Evolutionary conservation across 2,888 invertebrate species (phyloP), one percentile per base, ranked within the genome.

Genomic region (Brenthis hecate): DNA sequence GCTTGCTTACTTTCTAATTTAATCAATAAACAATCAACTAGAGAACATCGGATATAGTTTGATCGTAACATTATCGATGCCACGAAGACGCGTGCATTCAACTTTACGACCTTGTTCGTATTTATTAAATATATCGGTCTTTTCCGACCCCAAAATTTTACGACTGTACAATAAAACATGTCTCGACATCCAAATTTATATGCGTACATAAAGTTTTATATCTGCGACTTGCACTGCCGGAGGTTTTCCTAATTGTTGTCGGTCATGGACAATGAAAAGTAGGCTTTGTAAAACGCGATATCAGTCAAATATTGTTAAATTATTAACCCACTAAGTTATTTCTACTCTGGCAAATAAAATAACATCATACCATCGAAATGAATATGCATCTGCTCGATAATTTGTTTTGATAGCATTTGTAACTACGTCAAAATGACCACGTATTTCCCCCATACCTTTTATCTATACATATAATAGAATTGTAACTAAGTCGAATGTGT

Each of bases 131-230:
- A 91, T 91, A 88, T 91, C 88, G 90, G 91, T 88, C 85, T 89
- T 87, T 91, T 85, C 91, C 89, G 86, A 87, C 88, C 91, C 91
- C 85, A 88, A 90, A 19, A 92, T 90, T 92, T 92, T 91, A 92
- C 91, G 91, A 89, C 78, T 77, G 81, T 78, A 87, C 91, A 92
- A 90, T 92, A 92, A 92, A 92, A 91, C 91, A 92, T 92, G 92
- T 92, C 92, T 89, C 92, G 92, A 88, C 91, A 92, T 87, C 87
- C 82, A 87, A 92, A 92, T 92, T 92, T 92, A 92, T 92, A 91
- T 86, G 89, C 89, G 89, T 88, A 91, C 91, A 92, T 92, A 92
- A 92, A 92, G 88, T 92, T 92, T 92, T 91, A 92, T 92, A 89
- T 85, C 89, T 82, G 87, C 88, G 85, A 89, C 91, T 90, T 89